Percentiles rank a stretch among this genome's conserved stretches.
Conservation (phyloP, 2,797 vertebrate species). For the Amblyraja radiata region DNA sequence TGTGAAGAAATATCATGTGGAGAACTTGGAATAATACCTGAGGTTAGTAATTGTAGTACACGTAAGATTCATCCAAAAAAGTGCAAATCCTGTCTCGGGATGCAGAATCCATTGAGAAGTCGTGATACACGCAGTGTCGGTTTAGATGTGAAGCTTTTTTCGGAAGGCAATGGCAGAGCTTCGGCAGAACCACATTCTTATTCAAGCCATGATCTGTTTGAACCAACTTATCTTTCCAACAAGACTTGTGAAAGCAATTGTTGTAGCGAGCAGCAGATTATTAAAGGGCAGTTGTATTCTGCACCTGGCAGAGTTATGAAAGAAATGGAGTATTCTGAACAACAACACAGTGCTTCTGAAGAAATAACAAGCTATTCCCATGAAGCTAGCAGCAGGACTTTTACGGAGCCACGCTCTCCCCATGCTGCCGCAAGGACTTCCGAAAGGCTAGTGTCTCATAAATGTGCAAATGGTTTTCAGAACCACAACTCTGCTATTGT, state of each 20-base stretch:
- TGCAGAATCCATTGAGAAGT: background rate
- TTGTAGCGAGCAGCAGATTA: background rate
- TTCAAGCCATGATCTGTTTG: background rate
- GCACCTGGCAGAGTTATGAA: background rate
- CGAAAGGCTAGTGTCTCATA: background rate
- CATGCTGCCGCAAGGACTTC: background rate
- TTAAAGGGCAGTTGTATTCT: slow-evolving; percentile 3
- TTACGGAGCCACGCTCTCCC: too few species aligned
- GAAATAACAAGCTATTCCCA: background rate
- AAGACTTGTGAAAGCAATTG: slow-evolving; percentile 1
- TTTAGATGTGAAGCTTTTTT: background rate
- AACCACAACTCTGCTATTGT: background rate
- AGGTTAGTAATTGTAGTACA: background rate
- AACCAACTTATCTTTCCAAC: background rate
- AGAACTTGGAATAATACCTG: background rate
- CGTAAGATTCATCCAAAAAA: background rate
- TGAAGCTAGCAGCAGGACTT: background rate
- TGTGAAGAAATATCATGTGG: background rate
- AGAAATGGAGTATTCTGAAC: background rate
- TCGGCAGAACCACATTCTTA: background rate
- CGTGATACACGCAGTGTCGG: background rate
- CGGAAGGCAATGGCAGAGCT: background rate
- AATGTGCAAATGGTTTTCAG: background rate
- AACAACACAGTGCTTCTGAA: background rate
- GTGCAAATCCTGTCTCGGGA: background rate